Conservation (phyloP, 1,140 invertebrate species). For the Danaus melanippus region DNA sequence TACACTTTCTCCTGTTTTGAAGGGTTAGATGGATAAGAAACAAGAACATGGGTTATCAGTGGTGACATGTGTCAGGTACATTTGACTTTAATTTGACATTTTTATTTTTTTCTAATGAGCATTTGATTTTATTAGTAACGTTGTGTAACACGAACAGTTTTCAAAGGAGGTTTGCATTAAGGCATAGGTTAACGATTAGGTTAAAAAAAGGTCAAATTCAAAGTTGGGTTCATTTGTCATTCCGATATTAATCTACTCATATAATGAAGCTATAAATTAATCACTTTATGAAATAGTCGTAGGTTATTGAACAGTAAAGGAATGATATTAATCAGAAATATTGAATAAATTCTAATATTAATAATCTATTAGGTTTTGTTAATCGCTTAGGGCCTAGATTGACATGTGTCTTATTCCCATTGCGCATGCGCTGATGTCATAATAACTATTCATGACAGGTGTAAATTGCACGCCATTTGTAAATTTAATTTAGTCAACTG, state of each 20-base stretch:
- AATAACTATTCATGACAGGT: too few relatives aligned
- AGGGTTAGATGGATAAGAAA: constrained; percentile 18
- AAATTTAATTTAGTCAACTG: constrained; percentile 4
- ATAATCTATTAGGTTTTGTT: constrained; percentile 13
- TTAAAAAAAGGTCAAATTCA: constrained; percentile 1
- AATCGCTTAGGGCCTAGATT: constrained; percentile 17
- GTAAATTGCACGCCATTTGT: too few relatives aligned
- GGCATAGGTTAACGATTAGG: neutral
- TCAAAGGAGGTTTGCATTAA: neutral
- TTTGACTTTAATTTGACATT: constrained; percentile 7
- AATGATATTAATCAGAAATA: constrained; percentile 20
- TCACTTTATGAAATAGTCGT: constrained; percentile 16
- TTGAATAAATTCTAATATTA: constrained; percentile 16
- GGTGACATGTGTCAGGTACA: constrained; percentile 19
- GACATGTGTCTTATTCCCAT: constrained; percentile 14
- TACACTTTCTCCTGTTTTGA: constrained; percentile 44
- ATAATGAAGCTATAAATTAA: constrained; percentile 19
- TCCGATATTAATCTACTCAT: constrained; percentile 6
- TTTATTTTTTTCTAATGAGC: neutral
- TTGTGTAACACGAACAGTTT: neutral
- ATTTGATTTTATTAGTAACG: too few relatives aligned
- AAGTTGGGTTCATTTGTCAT: constrained; percentile 12
- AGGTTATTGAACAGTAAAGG: constrained; percentile 13
- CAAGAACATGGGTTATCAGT: constrained; percentile 34
- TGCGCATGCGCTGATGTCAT: constrained; percentile 11